phyloP scores from a whole-genome alignment of 2,888 invertebrate species.

The Microchrysa polita region DNA sequence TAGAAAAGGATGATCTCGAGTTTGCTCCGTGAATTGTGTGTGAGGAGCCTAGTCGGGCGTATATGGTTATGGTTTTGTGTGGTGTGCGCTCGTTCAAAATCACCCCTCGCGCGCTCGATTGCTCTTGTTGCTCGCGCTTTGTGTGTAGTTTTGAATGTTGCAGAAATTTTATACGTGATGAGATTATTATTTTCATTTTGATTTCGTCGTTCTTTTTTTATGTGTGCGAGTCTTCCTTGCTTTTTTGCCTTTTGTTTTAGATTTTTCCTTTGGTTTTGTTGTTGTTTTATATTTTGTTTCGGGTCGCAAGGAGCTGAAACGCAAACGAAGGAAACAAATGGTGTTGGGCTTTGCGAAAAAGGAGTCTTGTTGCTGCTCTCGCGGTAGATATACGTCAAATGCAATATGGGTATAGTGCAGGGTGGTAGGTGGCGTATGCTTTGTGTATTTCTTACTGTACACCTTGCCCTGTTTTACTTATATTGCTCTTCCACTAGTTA shows the following conservation, averaged over 20 bases:
- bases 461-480: background rate
- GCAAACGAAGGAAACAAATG: background rate
- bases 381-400: conserved; percentile 6
- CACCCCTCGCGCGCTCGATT: no score
- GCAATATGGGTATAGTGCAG: background rate
- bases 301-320: no score
- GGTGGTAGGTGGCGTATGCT: background rate
- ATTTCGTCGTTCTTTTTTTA: conserved; percentile 32
- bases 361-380: conserved; percentile 22
- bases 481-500: background rate
- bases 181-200: conserved; percentile 44
- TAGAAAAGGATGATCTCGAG: conserved; percentile 45
- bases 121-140: background rate
- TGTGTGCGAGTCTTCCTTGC: conserved; percentile 8
- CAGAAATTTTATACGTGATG: conserved; percentile 45
- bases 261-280: background rate
- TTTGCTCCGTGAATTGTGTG: conserved; percentile 38
- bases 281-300: background rate
- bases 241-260: conserved; percentile 31
- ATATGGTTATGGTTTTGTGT: conserved; percentile 1
- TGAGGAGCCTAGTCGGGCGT: conserved; percentile 26
- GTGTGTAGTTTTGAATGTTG: conserved; percentile 44
- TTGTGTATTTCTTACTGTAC: background rate
- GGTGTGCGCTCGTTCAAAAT: background rate
- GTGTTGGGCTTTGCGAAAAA: background rate